A percentile compares a stretch with the other conserved stretches of the same genome.
Evolutionary conservation across 2,888 invertebrate genomes (phyloP).

Genomic region (Thysanoteuthis rhombus): DNA sequence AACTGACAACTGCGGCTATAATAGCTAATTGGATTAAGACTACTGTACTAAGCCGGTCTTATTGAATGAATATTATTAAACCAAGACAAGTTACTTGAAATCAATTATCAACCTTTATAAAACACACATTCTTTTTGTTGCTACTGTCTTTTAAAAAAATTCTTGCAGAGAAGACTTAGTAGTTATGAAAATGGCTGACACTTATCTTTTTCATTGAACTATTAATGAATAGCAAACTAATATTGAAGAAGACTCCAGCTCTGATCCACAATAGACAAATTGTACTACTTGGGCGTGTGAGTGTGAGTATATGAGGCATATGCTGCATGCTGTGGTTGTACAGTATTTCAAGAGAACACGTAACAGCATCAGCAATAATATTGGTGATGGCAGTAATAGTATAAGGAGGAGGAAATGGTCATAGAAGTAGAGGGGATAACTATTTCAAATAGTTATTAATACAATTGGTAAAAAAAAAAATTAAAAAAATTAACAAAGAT

Average conservation of each 20-base stretch:
- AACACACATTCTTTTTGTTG: not conserved
- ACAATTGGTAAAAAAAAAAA: no score
- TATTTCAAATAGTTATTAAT: not conserved
- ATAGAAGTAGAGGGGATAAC: not conserved
- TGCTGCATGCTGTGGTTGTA: not conserved
- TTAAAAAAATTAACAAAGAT: not conserved
- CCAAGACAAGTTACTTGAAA: not conserved
- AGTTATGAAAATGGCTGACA: no score
- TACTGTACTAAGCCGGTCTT: not conserved
- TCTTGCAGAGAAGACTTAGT: not conserved
- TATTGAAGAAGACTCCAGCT: not conserved
- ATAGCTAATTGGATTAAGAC: not conserved
- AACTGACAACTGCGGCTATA: not conserved
- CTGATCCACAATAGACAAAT: not conserved
- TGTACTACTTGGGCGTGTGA: not conserved
- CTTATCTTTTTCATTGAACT: not conserved
- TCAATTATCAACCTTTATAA: not conserved
- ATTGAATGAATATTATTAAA: not conserved
- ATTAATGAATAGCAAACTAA: not conserved
- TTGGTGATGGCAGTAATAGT: not conserved
- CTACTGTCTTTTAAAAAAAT: not conserved
- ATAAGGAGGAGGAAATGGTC: not conserved
- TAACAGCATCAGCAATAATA: not conserved
- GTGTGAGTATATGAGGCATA: not conserved
- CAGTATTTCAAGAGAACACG: no score